Base-by-base conservation (phyloP, 2,113 vertebrate genomes). In the Eretmochelys imbricata region DNA sequence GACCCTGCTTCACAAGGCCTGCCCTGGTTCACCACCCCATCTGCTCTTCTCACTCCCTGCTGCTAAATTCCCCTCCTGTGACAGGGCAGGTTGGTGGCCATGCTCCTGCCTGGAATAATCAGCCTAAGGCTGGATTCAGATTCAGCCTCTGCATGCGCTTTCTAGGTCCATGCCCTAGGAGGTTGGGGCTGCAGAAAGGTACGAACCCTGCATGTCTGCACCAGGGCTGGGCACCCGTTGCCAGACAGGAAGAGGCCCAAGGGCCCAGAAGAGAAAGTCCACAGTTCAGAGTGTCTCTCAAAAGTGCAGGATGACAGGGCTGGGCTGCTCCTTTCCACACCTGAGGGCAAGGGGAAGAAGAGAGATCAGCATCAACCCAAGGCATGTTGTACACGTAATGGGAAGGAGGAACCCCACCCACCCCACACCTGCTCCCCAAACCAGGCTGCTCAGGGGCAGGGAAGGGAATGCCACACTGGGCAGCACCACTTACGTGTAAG, bases 321-420 rank as follows among this genome's bases (percentile, higher is more conserved):
- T 22, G 19, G 62, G 17, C 19, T 72, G 65, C n/a, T 72, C n/a
- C n/a, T 10, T n/a, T 72, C 65, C n/a, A 38, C 35, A 5, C 65
- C n/a, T 19, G 17, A 22, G n/a, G n/a, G 10, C 35, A 72, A 72
- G n/a, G 62, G 62, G 35, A 19, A 38, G 65, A n/a, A 8, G 16
- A 69, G 35, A 19, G 19, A 19, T 10, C 17, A 20, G 17, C n/a
- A n/a, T 10, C 35, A 38, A 9, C 65, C 65, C n/a, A 20, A 3
- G 8, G 19, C 16, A 10, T 5, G 4, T 35, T 38, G 16, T n/a
- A n/a, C 16, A n/a, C 35, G 0, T 4, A 69, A 4, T 25, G 3
- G 31, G 59, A 29, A 27, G 57, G 5, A 3, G 57, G 29, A 12
- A 6, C 5, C 29, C 59, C 59, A 54, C 3, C 53, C 53, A 54